Base-by-base conservation (phyloP, 2,113 vertebrate species). In the Gambusia holbrooki region DNA sequence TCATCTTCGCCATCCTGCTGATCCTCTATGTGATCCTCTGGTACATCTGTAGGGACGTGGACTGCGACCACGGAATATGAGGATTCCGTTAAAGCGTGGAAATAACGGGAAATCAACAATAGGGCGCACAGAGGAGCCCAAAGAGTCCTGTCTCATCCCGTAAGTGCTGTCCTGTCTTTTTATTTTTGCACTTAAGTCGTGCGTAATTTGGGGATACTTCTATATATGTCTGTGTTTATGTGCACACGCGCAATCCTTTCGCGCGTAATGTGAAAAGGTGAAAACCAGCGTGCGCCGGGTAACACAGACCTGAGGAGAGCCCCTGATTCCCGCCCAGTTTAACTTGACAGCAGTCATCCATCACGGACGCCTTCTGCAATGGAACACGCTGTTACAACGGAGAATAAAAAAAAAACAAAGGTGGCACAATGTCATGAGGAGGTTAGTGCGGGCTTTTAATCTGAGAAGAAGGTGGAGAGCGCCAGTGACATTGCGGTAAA, bases 21-120 rank as follows among this genome's bases (percentile, higher is more conserved):
- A 99, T 99, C 92, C 96, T 99, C 64, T 99, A 98, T 92, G 97
- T 99, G 93, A 98, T 99, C 86, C 95, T 99, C 29, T 99, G 97
- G 97, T 99, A 99, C 94, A 99, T 99, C 90, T 99, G 97, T 95
- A 96, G 97, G 78, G 97, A 98, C 93, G 97, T 97, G 90, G 97
- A 99, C 93, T 98, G 97, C 88, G 97, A 98, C 86, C 97, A 97
- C 94, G 97, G 97, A 70, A 95, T 99, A 88, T 99, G 95, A 98
- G 91, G 90, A 92, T 88, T 87, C 83, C 75, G 64, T 76, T 74
- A 32, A 74, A 83, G 54, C 71, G 76, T 42, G 84, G 74, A 17
- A 25, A 58, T 72, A 81, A 67, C 32, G 60, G 86, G 78, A 62
- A 69, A 76, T 73, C 75, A 66, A 35, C 74, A 22, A 87, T 87